phyloP scores from a whole-genome alignment of 2,113 vertebrate genomes.

The Rutilus rutilus region DNA sequence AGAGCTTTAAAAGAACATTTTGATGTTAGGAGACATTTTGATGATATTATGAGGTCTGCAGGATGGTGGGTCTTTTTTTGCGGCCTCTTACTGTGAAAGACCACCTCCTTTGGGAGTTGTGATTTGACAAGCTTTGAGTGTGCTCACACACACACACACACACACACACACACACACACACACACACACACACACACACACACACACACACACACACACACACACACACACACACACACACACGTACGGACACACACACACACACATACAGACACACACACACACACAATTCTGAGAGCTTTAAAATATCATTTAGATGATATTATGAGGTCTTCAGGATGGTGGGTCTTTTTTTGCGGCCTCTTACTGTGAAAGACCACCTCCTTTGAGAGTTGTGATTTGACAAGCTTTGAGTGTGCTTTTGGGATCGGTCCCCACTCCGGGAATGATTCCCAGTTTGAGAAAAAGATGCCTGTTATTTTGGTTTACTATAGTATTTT shows the following conservation, averaged over 20 bases:
- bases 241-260: too few species aligned
- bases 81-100: background rate
- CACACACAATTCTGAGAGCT: background rate
- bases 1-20: background rate
- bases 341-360: background rate
- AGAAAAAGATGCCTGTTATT: background rate
- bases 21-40: background rate
- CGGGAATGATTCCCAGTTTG: background rate
- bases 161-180: too few species aligned
- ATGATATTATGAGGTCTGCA: background rate
- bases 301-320: background rate
- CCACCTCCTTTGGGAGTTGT: background rate
- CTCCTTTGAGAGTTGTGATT: background rate
- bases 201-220: too few species aligned
- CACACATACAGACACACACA: background rate
- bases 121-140: conserved; percentile 1
- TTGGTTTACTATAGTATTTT: background rate
- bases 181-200: too few species aligned
- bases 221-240: too few species aligned
- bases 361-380: conserved; percentile 5
- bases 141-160: too few species aligned
- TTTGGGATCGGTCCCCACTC: background rate
- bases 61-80: background rate
- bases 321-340: background rate
- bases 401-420: conserved; percentile 1